A percentile compares a stretch with the other conserved stretches of the same genome.
Evolutionary conservation across 2,113 vertebrate genomes (phyloP).

Genomic region (Nerophis lumbriciformis): DNA sequence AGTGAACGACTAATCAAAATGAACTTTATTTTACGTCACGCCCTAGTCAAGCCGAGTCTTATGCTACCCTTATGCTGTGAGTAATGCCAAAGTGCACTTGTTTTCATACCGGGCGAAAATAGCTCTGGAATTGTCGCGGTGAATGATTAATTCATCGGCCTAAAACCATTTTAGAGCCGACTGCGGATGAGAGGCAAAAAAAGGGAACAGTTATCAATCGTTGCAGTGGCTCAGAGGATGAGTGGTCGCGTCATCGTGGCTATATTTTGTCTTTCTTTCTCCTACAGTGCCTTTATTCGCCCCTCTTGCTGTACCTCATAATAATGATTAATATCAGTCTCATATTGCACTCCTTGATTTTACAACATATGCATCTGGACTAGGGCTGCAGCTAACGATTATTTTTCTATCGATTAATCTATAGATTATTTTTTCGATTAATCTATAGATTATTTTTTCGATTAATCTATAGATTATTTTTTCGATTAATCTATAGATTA

Average conservation of each 20-base stretch:
- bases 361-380: no score
- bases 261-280: slow-evolving; percentile 9
- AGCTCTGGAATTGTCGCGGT: slow-evolving; percentile 16
- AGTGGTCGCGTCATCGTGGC: slow-evolving; percentile 7
- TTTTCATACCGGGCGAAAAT: slow-evolving; percentile 30
- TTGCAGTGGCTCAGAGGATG: slow-evolving; percentile 25
- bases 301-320: slow-evolving; percentile 13
- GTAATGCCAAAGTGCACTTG: slow-evolving; percentile 14
- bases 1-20: no score
- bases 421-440: no score
- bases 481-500: no score
- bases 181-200: slow-evolving; percentile 22
- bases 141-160: slow-evolving; percentile 52
- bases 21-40: neutral
- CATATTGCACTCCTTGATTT: no score
- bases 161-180: slow-evolving; percentile 37
- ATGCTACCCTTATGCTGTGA: slow-evolving; percentile 1
- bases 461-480: no score
- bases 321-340: slow-evolving; percentile 1
- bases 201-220: slow-evolving; percentile 19
- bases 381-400: no score
- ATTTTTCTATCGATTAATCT: no score
- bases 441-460: no score
- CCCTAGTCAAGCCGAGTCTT: neutral
- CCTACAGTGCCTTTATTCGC: slow-evolving; percentile 7